phyloP scores from a whole-genome alignment of 2,797 vertebrate genomes.

The Hephaestus fuliginosus region DNA sequence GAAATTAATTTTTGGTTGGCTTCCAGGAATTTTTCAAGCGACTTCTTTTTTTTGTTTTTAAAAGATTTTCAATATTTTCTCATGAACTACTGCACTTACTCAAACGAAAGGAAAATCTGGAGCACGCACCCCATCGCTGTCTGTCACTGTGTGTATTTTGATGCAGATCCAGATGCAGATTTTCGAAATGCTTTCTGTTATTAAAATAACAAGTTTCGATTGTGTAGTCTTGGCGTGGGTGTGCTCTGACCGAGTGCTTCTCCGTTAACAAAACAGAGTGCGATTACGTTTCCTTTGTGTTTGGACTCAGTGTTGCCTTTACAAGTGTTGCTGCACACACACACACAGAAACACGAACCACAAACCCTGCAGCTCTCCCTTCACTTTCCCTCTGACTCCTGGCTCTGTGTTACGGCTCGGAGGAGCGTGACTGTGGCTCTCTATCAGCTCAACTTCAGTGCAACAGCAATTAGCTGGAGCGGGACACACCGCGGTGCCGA shows the following conservation, averaged over 20 bases:
- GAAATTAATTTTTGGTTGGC: background rate
- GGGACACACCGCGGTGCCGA: slow-evolving; percentile 12
- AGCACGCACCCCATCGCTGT: background rate
- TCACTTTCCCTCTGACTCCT: slow-evolving; percentile 26
- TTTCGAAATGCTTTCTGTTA: slow-evolving; percentile 1
- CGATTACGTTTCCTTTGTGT: slow-evolving; percentile 17
- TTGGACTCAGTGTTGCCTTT: background rate
- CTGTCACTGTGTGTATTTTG: slow-evolving; percentile 9
- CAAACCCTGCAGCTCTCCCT: slow-evolving; percentile 6
- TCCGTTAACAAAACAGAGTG: background rate
- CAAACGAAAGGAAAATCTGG: slow-evolving; percentile 9
- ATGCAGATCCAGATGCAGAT: slow-evolving; percentile 31
- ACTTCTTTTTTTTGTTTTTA: background rate
- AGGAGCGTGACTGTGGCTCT: slow-evolving; percentile 47
- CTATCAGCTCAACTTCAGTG: slow-evolving; percentile 18
- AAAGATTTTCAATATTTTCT: slow-evolving; percentile 5
- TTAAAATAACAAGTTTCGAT: slow-evolving; percentile 22
- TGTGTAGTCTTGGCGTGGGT: slow-evolving; percentile 7
- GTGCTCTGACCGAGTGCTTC: background rate
- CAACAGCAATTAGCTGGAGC: slow-evolving; percentile 57
- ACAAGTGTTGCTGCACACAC: slow-evolving; percentile 1
- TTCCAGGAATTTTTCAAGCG: background rate
- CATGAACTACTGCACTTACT: slow-evolving; percentile 13
- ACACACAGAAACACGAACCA: background rate
- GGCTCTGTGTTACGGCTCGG: slow-evolving; percentile 27